A percentile compares a stretch with the other conserved stretches of the same genome.
Conservation (phyloP, 2,113 vertebrate genomes). For the Ellobius talpinus region DNA sequence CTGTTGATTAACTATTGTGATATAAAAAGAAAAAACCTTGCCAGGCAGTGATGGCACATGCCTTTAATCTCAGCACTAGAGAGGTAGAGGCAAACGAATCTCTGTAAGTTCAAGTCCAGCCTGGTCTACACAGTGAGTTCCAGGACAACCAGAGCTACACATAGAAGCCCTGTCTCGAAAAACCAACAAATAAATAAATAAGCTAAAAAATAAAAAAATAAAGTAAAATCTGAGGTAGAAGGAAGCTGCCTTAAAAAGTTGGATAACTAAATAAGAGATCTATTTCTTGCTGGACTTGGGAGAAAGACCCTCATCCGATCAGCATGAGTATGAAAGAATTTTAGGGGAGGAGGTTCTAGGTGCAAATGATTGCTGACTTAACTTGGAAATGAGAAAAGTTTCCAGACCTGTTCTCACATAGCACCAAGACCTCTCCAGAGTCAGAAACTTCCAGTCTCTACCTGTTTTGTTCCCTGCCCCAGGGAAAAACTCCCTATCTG, state of each 20-base stretch:
- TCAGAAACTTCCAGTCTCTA: neutral
- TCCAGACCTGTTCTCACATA: neutral
- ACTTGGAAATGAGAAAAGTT: neutral
- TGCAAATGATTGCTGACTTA: neutral
- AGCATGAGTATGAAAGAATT: neutral
- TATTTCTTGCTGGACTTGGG: neutral
- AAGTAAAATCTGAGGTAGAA: neutral
- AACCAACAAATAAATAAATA: neutral
- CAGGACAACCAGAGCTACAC: neutral
- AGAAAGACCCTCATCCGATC: neutral
- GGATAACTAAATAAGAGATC: neutral
- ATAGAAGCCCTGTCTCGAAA: neutral
- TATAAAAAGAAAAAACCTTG: neutral
- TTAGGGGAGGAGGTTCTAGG: neutral
- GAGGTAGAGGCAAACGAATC: neutral
- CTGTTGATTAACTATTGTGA: conserved; percentile 1
- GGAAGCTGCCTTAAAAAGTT: neutral
- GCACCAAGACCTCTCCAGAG: neutral
- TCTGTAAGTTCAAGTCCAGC: neutral
- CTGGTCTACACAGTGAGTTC: neutral
- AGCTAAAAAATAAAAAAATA: neutral
- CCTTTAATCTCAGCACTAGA: neutral
- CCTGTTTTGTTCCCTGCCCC: neutral
- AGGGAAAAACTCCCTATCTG: neutral
- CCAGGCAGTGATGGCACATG: neutral